Evolutionary conservation across 2,888 invertebrate genomes (phyloP), one percentile per base, ranked within the genome.

Genomic region (Hydropsyche betteni): DNA sequence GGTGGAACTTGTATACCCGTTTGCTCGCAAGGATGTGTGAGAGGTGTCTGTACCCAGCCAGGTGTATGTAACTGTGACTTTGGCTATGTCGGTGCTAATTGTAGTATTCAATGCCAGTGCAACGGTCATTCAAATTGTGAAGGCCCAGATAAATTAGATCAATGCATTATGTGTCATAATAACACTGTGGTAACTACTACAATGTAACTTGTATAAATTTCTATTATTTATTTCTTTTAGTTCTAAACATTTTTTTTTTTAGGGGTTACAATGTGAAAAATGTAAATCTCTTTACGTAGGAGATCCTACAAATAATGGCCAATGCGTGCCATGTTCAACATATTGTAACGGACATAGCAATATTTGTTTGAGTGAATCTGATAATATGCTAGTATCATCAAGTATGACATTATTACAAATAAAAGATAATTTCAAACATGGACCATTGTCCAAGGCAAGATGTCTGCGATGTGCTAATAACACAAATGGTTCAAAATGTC

Each of bases 41-140:
- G 95, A 82, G 97, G 96, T 80, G 89, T 88, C 16, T 97, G 96
- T 83, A 87, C 94, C 24, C 91, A 93, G 81, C 96, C 96, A 71
- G 91, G 95, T 82, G 89, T 91, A 76, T 97, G 98, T 82, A 89
- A 91, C 79, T 98, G 98, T 83, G 93, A 96, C 86, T 98, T 98
- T 86, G 97, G 97, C 75, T 98, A 94, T 84, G 96, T 98, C 34
- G 97, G 98, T 74, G 92, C 93, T 80, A 96, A 97, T 86, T 98
- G 98, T 84, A 94, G 94, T 81, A 94, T 94, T 79, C 94, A 96
- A 84, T 98, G 98, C 83, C 92, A 95, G 83, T 98, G 98, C 84
- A 97, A 98, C 83, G 96, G 96, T 0, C 97, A 98, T 85, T 94
- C 97, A 75, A 91, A 97, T 83, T 98, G 98, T 83, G 92, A 91